phyloP scores from a whole-genome alignment of 2,113 vertebrate genomes.

The Regulus satrapa region DNA sequence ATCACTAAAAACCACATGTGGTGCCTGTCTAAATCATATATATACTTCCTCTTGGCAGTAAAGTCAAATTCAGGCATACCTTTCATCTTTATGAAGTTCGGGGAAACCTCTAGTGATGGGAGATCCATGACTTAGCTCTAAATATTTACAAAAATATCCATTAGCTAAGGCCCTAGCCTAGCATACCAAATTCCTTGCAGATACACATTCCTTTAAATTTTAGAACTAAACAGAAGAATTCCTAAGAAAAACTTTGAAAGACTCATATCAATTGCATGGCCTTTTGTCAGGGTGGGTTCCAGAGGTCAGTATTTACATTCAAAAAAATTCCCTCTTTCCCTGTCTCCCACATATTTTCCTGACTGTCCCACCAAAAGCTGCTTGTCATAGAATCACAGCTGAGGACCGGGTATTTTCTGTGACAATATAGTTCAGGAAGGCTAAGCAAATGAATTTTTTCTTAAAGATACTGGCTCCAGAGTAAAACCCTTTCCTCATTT shows the following conservation, averaged over 20 bases:
- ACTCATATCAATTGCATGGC: not conserved
- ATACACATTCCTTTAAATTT: not conserved
- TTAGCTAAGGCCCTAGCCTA: not conserved
- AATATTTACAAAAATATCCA: slow-evolving; percentile 47
- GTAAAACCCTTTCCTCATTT: not conserved
- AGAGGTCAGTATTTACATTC: not conserved
- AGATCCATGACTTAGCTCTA: not conserved
- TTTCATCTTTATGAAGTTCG: not conserved
- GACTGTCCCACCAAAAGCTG: not conserved
- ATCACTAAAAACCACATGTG: not conserved
- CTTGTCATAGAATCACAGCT: not conserved
- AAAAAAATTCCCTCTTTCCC: not conserved
- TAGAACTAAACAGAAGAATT: slow-evolving; percentile 2
- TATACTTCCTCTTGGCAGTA: not conserved
- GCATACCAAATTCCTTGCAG: not conserved
- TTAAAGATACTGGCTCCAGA: not conserved
- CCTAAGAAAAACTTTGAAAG: not conserved
- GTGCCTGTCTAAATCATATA: not conserved
- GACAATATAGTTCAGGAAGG: not conserved
- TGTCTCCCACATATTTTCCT: not conserved
- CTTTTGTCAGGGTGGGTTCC: not conserved
- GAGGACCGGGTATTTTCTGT: not conserved
- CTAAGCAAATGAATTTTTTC: not conserved
- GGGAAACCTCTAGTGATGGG: not conserved
- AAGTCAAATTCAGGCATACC: not conserved